Conservation (phyloP, 2,888 invertebrate genomes). For the Osedax frankpressi region DNA sequence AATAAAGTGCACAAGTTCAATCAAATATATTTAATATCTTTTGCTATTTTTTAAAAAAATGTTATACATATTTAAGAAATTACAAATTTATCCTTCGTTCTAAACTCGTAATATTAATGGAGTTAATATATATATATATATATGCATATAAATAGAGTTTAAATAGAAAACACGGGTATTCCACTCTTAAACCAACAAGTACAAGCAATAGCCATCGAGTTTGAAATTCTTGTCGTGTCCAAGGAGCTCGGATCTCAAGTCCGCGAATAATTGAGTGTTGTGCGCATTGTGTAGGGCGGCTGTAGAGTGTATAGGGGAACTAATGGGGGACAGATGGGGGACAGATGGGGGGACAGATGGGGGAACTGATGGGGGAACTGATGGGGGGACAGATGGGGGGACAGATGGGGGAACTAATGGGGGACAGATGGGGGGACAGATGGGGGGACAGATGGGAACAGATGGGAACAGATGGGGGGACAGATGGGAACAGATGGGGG, state of each 20-base stretch:
- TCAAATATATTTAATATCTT: no score
- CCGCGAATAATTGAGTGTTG: conserved; percentile 29
- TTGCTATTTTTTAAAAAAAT: no score
- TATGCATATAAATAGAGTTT: no score
- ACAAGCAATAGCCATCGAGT: conserved; percentile 64
- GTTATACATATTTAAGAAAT: no score
- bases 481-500: background rate
- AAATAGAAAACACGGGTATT: no score
- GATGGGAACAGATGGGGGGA: background rate
- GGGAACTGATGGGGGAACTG: background rate
- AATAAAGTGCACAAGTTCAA: no score
- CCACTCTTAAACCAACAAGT: conserved; percentile 45
- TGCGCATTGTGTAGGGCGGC: background rate
- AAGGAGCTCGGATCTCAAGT: conserved; percentile 40
- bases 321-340: background rate
- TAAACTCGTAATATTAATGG: no score
- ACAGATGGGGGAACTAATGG: background rate
- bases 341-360: background rate
- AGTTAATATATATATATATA: no score
- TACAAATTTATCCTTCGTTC: no score
- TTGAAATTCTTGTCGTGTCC: conserved; percentile 42
- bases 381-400: background rate
- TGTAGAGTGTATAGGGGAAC: background rate
- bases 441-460: background rate
- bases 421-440: background rate